Conservation (phyloP, 2,797 vertebrate genomes). For the Danio jaintianensis region DNA sequence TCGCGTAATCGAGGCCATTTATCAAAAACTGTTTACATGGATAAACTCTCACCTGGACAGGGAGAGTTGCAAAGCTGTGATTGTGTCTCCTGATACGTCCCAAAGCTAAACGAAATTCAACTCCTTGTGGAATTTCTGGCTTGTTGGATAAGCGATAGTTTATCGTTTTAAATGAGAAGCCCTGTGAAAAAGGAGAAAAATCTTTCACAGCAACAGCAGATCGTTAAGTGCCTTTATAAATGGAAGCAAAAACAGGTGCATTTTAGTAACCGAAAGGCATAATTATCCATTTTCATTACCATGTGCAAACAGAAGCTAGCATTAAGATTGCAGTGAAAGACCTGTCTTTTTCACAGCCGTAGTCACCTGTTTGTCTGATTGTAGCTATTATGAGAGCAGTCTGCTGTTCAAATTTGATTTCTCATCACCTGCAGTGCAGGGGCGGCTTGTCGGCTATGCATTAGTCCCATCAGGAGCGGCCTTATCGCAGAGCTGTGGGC, state of each 20-base stretch:
- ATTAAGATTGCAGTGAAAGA: slow-evolving; percentile 18
- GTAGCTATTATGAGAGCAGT: slow-evolving; percentile 45
- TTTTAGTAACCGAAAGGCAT: slow-evolving; percentile 17
- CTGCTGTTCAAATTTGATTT: slow-evolving; percentile 41
- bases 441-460: slow-evolving; percentile 29
- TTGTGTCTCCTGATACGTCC: slow-evolving; percentile 17
- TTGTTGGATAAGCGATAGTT: slow-evolving; percentile 6
- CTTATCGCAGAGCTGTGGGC: slow-evolving; percentile 52
- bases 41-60: slow-evolving; percentile 17
- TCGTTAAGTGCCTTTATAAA: slow-evolving; percentile 7
- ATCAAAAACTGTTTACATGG: slow-evolving; percentile 42
- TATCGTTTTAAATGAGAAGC: not conserved
- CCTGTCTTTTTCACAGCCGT: not conserved
- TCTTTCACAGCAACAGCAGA: not conserved
- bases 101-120: not conserved
- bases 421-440: slow-evolving; percentile 41
- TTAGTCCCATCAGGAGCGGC: slow-evolving; percentile 50
- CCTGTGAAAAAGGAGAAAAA: not conserved
- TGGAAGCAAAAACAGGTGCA: slow-evolving; percentile 26
- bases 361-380: slow-evolving; percentile 46
- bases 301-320: slow-evolving; percentile 29
- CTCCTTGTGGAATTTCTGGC: not conserved
- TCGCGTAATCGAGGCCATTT: slow-evolving; percentile 57
- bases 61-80: slow-evolving; percentile 15
- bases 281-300: slow-evolving; percentile 33